These are phyloP conservation scores for Cylas formicarius DNA, from an alignment of 1,140 invertebrate species.

Conservation along the genomic window DNA sequence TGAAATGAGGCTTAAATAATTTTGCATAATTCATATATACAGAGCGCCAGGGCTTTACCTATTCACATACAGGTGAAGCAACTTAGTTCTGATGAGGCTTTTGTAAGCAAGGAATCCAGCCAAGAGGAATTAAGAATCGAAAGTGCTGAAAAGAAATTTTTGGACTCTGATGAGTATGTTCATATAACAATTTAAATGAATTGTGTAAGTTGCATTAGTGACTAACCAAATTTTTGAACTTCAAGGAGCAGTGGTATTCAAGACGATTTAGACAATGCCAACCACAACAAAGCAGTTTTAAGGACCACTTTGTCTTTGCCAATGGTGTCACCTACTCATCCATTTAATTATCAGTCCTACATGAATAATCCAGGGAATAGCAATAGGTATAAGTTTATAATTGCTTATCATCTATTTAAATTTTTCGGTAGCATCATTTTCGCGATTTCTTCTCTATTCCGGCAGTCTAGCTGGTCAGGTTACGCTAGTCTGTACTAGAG, in stretches of 20 bases:
- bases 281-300: constrained; percentile 23
- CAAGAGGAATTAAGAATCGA: constrained; percentile 49
- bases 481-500: too few relatives aligned
- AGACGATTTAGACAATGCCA: constrained; percentile 47
- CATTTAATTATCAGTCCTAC: constrained; percentile 14
- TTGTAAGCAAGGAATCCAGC: constrained; percentile 48
- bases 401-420: too few relatives aligned
- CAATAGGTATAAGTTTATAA: constrained; percentile 12
- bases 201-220: too few relatives aligned
- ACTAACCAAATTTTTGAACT: constrained; percentile 7
- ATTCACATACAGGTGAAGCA: constrained; percentile 21
- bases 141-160: constrained; percentile 11
- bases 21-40: too few relatives aligned
- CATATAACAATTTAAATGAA: constrained; percentile 8
- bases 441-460: too few relatives aligned
- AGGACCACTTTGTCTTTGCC: constrained; percentile 36
- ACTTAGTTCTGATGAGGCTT: constrained; percentile 44
- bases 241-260: constrained; percentile 52
- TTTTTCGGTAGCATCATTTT: too few relatives aligned
- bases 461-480: too few relatives aligned
- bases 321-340: constrained; percentile 22
- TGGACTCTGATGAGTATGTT: constrained; percentile 42
- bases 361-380: constrained; percentile 8
- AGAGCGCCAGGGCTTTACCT: constrained; percentile 19
- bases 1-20: too few relatives aligned